Evolutionary conservation across 2,888 invertebrate species (phyloP).

Genomic region (Plemyria rubiginata): DNA sequence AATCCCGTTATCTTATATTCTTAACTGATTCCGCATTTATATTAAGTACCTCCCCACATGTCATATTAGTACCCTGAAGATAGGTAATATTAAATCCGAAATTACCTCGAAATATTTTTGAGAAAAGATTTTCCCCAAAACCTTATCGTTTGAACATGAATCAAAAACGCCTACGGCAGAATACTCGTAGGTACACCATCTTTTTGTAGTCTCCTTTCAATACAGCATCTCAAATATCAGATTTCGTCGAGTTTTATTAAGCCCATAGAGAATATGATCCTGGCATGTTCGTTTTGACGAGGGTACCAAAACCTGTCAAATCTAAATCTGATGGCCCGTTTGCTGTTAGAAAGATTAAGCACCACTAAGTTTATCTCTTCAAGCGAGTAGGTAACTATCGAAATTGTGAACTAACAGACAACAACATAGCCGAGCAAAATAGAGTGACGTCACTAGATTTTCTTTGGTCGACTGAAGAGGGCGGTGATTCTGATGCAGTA

Average conservation of each 20-base stretch:
- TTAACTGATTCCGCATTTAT: too few species aligned
- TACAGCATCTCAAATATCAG: conserved; percentile 23
- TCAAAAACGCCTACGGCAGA: conserved; percentile 4
- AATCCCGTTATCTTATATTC: too few species aligned
- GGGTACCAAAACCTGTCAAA: conserved; percentile 25
- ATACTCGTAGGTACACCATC: conserved; percentile 1
- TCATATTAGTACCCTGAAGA: too few species aligned
- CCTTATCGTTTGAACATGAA: conserved; percentile 14
- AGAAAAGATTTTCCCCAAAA: conserved; percentile 12
- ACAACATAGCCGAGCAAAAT: too few species aligned
- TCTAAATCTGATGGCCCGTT: conserved; percentile 8
- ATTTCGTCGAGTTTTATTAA: conserved; percentile 22
- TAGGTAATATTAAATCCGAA: background rate
- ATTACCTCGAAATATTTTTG: background rate
- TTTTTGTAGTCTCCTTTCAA: conserved; percentile 12
- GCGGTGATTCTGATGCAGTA: too few species aligned
- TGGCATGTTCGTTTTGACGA: conserved; percentile 30
- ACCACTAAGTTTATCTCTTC: too few species aligned
- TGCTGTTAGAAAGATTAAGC: background rate
- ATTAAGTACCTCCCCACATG: too few species aligned
- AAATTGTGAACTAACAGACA: too few species aligned
- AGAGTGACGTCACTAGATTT: too few species aligned
- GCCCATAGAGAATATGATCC: conserved; percentile 28
- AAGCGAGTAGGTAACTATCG: too few species aligned
- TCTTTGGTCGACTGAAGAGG: too few species aligned